Conservation (phyloP, 1,140 invertebrate genomes). For the Pectinophora gossypiella region DNA sequence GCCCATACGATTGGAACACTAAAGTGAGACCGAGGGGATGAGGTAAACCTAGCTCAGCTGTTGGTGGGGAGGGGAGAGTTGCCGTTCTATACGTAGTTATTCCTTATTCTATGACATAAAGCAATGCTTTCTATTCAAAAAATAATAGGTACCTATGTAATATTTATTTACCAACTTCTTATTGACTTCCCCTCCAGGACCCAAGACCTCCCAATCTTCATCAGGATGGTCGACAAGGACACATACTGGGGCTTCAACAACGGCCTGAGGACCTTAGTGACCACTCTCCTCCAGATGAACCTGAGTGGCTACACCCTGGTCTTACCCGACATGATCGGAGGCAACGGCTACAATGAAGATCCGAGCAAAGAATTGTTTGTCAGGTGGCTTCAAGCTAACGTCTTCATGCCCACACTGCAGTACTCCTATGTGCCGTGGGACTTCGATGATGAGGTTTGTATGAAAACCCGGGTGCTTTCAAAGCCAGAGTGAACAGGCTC, state of each 20-base stretch:
- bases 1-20: no score
- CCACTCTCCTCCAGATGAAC: conserved; percentile 85
- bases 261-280: conserved; percentile 84
- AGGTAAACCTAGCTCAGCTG: no score
- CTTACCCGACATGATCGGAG: conserved; percentile 92
- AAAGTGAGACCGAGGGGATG: no score
- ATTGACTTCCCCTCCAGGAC: conserved; percentile 59
- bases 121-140: no score
- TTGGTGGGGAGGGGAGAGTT: no score
- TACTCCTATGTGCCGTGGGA: conserved; percentile 91
- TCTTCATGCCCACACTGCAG: conserved; percentile 89
- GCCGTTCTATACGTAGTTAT: no score
- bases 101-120: no score
- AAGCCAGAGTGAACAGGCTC: no score
- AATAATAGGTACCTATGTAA: no score
- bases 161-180: no score
- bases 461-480: no score
- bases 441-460: conserved; percentile 78
- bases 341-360: conserved; percentile 79
- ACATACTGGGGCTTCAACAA: conserved; percentile 85
- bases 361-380: conserved; percentile 85
- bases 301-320: conserved; percentile 88
- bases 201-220: conserved; percentile 84
- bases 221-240: conserved; percentile 90
- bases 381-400: conserved; percentile 88